phyloP scores from a whole-genome alignment of 2,113 vertebrate genomes.

The Percina caprodes region DNA sequence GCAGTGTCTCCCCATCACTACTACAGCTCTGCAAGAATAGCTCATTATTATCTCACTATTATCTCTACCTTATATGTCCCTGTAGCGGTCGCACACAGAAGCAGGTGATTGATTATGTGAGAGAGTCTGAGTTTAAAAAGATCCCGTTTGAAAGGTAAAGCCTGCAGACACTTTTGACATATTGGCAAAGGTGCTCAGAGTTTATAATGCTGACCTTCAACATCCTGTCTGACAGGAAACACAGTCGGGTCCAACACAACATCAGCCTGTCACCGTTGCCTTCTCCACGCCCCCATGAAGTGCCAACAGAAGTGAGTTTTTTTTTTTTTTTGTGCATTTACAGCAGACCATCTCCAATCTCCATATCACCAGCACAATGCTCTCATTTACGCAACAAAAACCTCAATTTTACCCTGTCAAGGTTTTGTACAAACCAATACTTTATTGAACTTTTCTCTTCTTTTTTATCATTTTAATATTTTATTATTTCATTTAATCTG shows the following conservation, averaged over 20 bases:
- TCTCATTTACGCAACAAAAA: neutral
- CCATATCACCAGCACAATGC: too few species aligned
- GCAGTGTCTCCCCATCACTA: constrained; percentile 4
- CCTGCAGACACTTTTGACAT: constrained; percentile 19
- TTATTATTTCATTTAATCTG: too few species aligned
- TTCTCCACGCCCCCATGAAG: constrained; percentile 88
- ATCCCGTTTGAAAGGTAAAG: constrained; percentile 96
- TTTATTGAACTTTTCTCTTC: too few species aligned
- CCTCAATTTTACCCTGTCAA: neutral
- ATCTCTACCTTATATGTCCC: constrained; percentile 54
- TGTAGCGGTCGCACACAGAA: constrained; percentile 98
- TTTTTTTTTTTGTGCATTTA: constrained; percentile 41
- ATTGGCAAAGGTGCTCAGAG: neutral
- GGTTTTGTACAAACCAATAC: neutral
- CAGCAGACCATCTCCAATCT: neutral
- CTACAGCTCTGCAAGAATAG: constrained; percentile 8
- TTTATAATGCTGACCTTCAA: constrained; percentile 49
- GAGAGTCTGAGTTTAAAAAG: constrained; percentile 96
- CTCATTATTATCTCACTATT: constrained; percentile 62
- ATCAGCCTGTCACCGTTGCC: constrained; percentile 88
- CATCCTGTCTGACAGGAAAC: constrained; percentile 88
- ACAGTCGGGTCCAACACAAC: constrained; percentile 94
- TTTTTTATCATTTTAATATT: too few species aligned
- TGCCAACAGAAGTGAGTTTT: constrained; percentile 93
- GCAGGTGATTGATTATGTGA: constrained; percentile 98